These are phyloP conservation scores for Campopleginae sp. DNA, from an alignment of 2,888 invertebrate species.

Conservation along the genomic window DNA sequence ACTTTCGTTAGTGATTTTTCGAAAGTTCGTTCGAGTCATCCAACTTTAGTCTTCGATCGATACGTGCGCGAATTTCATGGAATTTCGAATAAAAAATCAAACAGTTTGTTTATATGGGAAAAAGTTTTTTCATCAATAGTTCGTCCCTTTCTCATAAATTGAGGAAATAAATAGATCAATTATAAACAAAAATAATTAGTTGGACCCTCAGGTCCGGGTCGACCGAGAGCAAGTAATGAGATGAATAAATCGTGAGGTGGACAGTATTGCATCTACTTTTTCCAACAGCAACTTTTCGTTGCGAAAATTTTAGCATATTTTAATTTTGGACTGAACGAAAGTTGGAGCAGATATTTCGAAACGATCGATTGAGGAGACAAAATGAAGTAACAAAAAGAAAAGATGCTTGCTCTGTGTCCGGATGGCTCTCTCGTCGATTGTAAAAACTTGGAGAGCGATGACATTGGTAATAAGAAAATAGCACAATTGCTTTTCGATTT, in stretches of 20 bases:
- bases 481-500: conserved; percentile 14
- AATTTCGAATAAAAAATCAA: neutral
- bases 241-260: neutral
- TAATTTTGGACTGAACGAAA: neutral
- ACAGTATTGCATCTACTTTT: conserved; percentile 1
- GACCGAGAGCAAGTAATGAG: neutral
- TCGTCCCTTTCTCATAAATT: neutral
- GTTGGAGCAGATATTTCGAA: neutral
- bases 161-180: neutral
- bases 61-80: neutral
- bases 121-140: conserved; percentile 24
- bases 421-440: neutral
- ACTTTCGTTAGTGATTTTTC: neutral
- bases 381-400: neutral
- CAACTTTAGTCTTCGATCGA: neutral
- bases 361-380: too few species aligned
- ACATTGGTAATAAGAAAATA: conserved; percentile 17
- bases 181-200: neutral
- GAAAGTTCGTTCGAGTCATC: neutral
- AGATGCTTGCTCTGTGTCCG: neutral
- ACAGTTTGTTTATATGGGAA: neutral
- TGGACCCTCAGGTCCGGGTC: neutral
- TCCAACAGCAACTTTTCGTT: neutral
- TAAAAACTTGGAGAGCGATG: neutral
- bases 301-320: neutral